Evolutionary conservation across 2,113 vertebrate species (phyloP), one percentile per base, ranked within the genome.

Genomic region (Menidia beryllina): DNA sequence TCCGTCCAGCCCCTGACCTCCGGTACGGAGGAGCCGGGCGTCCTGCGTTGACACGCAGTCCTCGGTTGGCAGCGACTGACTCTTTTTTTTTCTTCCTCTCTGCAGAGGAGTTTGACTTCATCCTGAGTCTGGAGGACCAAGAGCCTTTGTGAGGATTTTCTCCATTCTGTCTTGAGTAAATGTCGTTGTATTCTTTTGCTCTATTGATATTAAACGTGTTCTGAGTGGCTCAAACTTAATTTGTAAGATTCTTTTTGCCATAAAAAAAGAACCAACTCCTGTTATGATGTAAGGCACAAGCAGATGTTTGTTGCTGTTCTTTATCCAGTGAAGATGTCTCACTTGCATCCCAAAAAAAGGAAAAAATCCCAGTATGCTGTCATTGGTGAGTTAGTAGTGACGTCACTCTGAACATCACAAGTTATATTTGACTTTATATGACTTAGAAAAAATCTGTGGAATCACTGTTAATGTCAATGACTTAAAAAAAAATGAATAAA

Each of bases 71-170:
- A 48, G 0, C 56, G 17, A 75, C 30, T 27, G 43, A 1, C 83
- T 21, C 47, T 65, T 73, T 50, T 70, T 53, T 89, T 85, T 19
- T 39, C 57, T 70, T 50, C 70, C 49, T 89, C 14, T 78, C 73
- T 1, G 79, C 93, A 99, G 97, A 96, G 80, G 94, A 98, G 83
- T 99, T 97, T 92, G 93, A 97, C 52, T 99, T 97, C 84, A 83
- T 98, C 77, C 79, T 96, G 89, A 94, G 93, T 83, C 91, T 98
- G 89, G 97, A 99, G 87, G 93, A 96, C 43, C 67, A 93, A 80
- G 91, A 95, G 34, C 90, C 91, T 17, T 79, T 86, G 76, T 95
- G 90, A 79, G 72, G 55, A 69, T 51, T 41, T 62, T 12, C 19
- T 71, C 64, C 24, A 7, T 11, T 50, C 51, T 1, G 19, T 20